Evolutionary conservation across 1,140 invertebrate species (phyloP).

Genomic region (Magallana ariakensis): DNA sequence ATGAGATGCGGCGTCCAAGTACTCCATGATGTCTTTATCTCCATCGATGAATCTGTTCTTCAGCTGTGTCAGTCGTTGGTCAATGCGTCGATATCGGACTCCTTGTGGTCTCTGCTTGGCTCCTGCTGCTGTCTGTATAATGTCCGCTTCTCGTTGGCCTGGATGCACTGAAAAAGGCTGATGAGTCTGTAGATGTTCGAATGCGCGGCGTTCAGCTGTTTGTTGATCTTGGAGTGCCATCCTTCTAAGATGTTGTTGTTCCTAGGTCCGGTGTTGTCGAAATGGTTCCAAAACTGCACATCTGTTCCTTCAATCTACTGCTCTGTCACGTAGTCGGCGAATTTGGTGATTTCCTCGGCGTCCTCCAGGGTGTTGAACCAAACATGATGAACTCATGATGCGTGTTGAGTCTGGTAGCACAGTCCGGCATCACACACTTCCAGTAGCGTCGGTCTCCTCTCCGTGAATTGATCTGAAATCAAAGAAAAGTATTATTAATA

Average conservation of each 20-base stretch:
- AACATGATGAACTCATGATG: constrained; percentile 3
- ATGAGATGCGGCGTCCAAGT: no score
- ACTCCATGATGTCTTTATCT: no score
- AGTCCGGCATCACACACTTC: background rate
- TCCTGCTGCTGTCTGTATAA: constrained; percentile 30
- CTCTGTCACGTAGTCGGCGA: constrained; percentile 43
- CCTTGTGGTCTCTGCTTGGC: background rate
- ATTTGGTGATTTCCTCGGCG: background rate
- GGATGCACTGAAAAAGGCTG: background rate
- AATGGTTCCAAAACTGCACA: constrained; percentile 47
- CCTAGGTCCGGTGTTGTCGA: constrained; percentile 20
- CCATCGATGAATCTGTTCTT: background rate
- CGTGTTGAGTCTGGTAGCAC: background rate
- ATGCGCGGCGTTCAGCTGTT: background rate
- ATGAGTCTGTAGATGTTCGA: constrained; percentile 5
- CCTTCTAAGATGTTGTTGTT: constrained; percentile 38
- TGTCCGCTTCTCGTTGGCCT: background rate
- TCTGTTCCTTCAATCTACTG: constrained; percentile 32
- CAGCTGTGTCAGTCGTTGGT: background rate
- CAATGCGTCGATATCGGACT: background rate
- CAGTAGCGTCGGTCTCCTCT: background rate
- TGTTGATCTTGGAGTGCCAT: constrained; percentile 51
- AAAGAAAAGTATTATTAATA: background rate
- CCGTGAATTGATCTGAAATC: background rate
- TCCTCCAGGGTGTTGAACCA: background rate